These are phyloP conservation scores for Colistium nudipinnis DNA, from an alignment of 2,113 vertebrate genomes.

Conservation along the genomic window DNA sequence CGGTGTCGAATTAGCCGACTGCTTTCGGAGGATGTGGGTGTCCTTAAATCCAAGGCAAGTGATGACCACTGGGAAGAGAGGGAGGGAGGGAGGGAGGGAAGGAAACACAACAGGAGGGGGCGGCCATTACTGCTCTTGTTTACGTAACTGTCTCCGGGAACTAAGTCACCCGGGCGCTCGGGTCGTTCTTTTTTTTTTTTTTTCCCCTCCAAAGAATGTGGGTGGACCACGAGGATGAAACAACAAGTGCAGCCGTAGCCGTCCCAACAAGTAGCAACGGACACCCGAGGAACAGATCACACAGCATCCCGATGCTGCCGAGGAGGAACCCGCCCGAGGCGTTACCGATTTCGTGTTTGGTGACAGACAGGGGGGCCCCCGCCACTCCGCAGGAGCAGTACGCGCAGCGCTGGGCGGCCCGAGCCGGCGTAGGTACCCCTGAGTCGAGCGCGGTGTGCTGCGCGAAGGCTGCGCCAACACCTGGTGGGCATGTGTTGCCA, in stretches of 20 bases:
- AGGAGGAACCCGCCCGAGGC: neutral
- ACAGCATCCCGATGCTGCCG: neutral
- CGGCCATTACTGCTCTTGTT: too few relatives aligned
- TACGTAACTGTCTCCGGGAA: too few relatives aligned
- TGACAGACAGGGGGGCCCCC: neutral
- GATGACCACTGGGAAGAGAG: conserved; percentile 49
- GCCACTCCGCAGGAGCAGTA: neutral
- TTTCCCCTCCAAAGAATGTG: too few relatives aligned
- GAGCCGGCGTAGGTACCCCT: neutral
- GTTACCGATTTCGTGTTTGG: neutral
- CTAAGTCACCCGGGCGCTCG: too few relatives aligned
- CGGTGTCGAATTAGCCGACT: conserved; percentile 64
- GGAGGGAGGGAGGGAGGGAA: neutral
- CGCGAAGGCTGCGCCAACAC: conserved; percentile 18
- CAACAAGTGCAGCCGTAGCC: neutral
- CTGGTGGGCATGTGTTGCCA: conserved; percentile 25
- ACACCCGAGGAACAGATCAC: neutral
- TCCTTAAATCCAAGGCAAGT: conserved; percentile 59
- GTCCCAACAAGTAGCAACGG: neutral
- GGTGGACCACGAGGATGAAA: too few relatives aligned
- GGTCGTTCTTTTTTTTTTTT: too few relatives aligned
- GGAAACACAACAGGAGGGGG: neutral
- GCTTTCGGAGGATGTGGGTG: conserved; percentile 58
- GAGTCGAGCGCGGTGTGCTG: neutral
- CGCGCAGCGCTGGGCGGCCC: neutral